Conservation (phyloP, 2,888 invertebrate species). For the Isoperla grammatica region DNA sequence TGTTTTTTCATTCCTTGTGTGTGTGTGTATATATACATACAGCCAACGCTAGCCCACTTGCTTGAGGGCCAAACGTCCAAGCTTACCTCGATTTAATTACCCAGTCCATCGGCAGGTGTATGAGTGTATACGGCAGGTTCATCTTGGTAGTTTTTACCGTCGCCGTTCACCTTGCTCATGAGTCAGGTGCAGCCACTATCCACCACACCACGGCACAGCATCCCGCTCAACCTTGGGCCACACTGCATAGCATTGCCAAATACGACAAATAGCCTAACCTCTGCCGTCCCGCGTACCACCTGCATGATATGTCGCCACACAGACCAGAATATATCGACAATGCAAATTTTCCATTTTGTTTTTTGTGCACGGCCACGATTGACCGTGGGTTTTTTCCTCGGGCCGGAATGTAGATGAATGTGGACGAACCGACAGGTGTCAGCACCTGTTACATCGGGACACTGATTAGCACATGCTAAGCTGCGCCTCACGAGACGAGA, state of each 20-base stretch:
- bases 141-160: too few species aligned
- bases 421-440: slow-evolving; percentile 20
- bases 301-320: not conserved
- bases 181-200: too few species aligned
- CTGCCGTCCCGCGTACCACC: slow-evolving; percentile 10
- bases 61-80: too few species aligned
- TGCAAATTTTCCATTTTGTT: slow-evolving; percentile 15
- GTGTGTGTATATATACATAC: too few species aligned
- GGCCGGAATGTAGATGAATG: slow-evolving; percentile 15
- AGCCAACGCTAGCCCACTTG: too few species aligned
- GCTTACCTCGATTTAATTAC: too few species aligned
- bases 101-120: too few species aligned
- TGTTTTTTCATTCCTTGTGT: too few species aligned
- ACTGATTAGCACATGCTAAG: slow-evolving; percentile 8
- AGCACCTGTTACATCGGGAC: slow-evolving; percentile 20
- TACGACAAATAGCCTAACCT: slow-evolving; percentile 5
- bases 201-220: too few species aligned
- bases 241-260: slow-evolving; percentile 5
- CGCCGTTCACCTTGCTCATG: too few species aligned
- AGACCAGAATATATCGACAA: slow-evolving; percentile 8
- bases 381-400: slow-evolving; percentile 2
- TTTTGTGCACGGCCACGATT: not conserved
- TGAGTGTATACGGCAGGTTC: too few species aligned
- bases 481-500: not conserved
- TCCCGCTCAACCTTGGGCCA: too few species aligned